Percentiles rank a stretch among this genome's conserved stretches.
phyloP scores from a whole-genome alignment of 2,113 vertebrate species.

The Ondatra zibethicus region DNA sequence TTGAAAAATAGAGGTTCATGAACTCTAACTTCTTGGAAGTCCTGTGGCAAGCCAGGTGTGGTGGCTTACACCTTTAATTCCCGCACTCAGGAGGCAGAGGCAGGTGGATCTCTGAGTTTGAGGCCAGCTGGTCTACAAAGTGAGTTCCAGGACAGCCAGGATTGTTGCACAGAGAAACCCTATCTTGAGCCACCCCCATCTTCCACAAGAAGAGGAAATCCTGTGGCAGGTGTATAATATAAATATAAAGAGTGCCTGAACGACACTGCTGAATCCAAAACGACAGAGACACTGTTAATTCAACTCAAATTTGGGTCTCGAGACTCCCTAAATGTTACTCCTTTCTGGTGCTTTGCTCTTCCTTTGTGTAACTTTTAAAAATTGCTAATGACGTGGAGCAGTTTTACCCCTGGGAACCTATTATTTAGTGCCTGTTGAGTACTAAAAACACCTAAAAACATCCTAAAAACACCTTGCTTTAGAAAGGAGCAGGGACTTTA shows the following conservation, averaged over 20 bases:
- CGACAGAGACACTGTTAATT: not conserved
- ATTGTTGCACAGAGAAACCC: not conserved
- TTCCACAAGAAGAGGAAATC: not conserved
- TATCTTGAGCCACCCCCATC: not conserved
- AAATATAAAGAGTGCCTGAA: no score
- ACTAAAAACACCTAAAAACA: no score
- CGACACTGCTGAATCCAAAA: not conserved
- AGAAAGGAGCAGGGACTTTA: not conserved
- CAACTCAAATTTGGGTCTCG: not conserved
- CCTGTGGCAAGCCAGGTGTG: not conserved
- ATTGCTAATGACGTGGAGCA: not conserved
- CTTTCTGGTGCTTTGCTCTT: not conserved
- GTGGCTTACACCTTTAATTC: not conserved
- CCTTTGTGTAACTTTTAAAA: slow-evolving; percentile 11
- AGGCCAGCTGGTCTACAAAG: not conserved
- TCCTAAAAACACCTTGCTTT: not conserved
- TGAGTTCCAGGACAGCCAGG: not conserved
- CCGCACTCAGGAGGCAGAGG: not conserved
- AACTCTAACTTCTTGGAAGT: not conserved
- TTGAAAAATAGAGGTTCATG: not conserved
- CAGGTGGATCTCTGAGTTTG: not conserved
- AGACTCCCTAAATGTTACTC: not conserved
- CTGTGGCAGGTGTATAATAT: not conserved
- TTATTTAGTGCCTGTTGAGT: not conserved
- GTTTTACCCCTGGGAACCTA: not conserved